Percentiles rank a stretch among this genome's conserved stretches.
phyloP scores from a whole-genome alignment of 2,888 invertebrate species.

The Lycia hirtaria region DNA sequence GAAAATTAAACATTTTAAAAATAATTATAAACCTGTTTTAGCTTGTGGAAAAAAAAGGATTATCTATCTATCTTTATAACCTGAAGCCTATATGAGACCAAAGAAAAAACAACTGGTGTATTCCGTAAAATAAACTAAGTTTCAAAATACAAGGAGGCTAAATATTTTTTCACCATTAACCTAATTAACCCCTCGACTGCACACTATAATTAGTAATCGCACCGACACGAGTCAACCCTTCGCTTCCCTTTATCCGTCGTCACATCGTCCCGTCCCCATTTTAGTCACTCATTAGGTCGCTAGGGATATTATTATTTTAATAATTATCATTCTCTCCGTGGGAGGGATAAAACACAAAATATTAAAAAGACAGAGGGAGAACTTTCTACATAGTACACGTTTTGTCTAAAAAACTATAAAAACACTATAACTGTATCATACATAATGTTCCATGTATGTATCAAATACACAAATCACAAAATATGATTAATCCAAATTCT shows the following conservation, averaged over 20 bases:
- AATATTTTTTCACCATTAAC: constrained; percentile 9
- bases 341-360: constrained; percentile 17
- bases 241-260: constrained; percentile 34
- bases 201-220: constrained; percentile 10
- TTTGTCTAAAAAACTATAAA: not conserved
- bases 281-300: constrained; percentile 38
- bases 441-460: too few relatives aligned
- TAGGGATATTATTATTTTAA: constrained; percentile 32
- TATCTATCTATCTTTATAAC: too few relatives aligned
- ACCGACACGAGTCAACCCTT: constrained; percentile 25
- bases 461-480: too few relatives aligned
- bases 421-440: too few relatives aligned
- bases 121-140: too few relatives aligned
- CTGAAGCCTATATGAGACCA: too few relatives aligned
- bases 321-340: constrained; percentile 31
- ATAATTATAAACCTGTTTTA: too few relatives aligned
- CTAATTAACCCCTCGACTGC: constrained; percentile 15
- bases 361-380: not conserved
- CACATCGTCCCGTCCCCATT: constrained; percentile 37
- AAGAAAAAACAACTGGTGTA: too few relatives aligned
- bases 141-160: not conserved
- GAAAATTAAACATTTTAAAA: too few relatives aligned
- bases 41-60: too few relatives aligned
- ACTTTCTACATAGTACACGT: not conserved
- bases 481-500: too few relatives aligned